Conservation (phyloP, 2,888 invertebrate genomes). For the Sarcophaga caerulescens region DNA sequence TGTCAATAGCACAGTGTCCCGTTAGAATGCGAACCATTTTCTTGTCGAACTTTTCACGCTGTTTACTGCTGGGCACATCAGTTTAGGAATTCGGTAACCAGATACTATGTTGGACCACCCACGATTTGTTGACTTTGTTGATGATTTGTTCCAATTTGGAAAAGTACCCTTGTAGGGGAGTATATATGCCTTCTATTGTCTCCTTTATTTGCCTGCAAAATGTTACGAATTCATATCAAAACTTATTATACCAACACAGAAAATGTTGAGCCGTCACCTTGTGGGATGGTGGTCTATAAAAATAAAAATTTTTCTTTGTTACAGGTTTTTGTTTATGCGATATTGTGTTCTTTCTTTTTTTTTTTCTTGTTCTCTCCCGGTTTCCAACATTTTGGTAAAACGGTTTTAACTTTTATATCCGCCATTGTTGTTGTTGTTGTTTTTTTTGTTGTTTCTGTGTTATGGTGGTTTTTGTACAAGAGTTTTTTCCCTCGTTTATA, state of each 20-base stretch:
- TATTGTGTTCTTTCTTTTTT: background rate
- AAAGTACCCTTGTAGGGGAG: too few relatives aligned
- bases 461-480: slow-evolving; percentile 39
- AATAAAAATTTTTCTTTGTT: slow-evolving; percentile 44
- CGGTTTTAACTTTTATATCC: slow-evolving; percentile 65
- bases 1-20: too few relatives aligned
- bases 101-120: too few relatives aligned
- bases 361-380: slow-evolving; percentile 2
- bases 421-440: slow-evolving; percentile 61
- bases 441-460: slow-evolving; percentile 20
- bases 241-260: slow-evolving; percentile 28
- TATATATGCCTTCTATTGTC: too few relatives aligned
- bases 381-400: slow-evolving; percentile 61
- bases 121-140: too few relatives aligned
- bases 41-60: too few relatives aligned
- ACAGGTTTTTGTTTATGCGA: slow-evolving; percentile 2
- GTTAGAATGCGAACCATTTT: too few relatives aligned
- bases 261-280: slow-evolving; percentile 28
- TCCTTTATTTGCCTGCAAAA: background rate
- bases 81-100: too few relatives aligned
- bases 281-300: slow-evolving; percentile 39
- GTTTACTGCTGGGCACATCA: too few relatives aligned
- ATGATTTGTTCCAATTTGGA: too few relatives aligned
- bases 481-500: slow-evolving; percentile 18
- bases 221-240: slow-evolving; percentile 28